These are phyloP conservation scores for Pseudorectes ferrugineus DNA, from an alignment of 2,113 vertebrate genomes.

Conservation along the genomic window DNA sequence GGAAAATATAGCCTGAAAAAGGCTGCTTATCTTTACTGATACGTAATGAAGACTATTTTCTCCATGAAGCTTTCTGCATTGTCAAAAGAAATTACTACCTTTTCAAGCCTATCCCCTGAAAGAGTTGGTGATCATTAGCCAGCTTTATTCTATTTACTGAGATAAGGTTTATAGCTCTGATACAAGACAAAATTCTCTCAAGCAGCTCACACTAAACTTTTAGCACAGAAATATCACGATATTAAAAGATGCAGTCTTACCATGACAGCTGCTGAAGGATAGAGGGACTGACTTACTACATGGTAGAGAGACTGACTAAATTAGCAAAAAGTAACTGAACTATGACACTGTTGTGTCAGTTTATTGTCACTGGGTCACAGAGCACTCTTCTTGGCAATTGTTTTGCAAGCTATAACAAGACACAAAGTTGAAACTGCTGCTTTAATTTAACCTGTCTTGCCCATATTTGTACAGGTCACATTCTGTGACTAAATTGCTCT, in stretches of 20 bases:
- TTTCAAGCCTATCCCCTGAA: conserved; percentile 33
- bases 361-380: background rate
- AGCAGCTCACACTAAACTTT: conserved; percentile 10
- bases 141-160: conserved; percentile 76
- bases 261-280: background rate
- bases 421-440: background rate
- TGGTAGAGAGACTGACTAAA: background rate
- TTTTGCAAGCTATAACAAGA: background rate
- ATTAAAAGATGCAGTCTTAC: background rate
- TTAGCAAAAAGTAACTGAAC: background rate
- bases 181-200: conserved; percentile 46
- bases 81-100: background rate
- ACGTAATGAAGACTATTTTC: conserved; percentile 26
- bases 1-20: background rate
- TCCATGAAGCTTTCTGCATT: conserved; percentile 36
- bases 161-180: conserved; percentile 74
- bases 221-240: conserved; percentile 10
- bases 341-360: background rate
- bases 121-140: conserved; percentile 74
- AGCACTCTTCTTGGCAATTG: background rate
- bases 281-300: background rate
- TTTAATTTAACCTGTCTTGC: background rate
- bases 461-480: background rate
- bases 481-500: background rate
- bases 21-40: background rate